Conservation (phyloP, 2,113 vertebrate genomes). For the Nasalis larvatus region DNA sequence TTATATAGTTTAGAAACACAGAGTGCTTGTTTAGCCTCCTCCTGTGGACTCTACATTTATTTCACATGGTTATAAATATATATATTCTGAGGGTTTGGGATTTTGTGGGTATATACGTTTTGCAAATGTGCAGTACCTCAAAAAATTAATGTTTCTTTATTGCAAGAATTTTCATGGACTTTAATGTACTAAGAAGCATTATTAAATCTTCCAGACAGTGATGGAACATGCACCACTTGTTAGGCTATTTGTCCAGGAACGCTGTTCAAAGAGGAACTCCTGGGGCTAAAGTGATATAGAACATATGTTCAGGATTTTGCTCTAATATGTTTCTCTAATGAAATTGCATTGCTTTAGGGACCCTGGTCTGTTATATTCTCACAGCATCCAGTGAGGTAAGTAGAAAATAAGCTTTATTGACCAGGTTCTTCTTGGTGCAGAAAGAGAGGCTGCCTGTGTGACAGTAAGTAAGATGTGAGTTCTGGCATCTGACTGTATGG, state of each 20-base stretch:
- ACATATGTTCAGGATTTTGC: not conserved
- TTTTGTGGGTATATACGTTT: slow-evolving; percentile 33
- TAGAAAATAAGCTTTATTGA: not conserved
- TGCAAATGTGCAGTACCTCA: slow-evolving; percentile 14
- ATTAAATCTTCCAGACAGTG: slow-evolving; percentile 25
- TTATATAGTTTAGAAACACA: slow-evolving; percentile 40
- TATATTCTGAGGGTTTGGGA: not conserved
- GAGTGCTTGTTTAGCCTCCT: slow-evolving; percentile 8
- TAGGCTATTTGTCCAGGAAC: slow-evolving; percentile 27
- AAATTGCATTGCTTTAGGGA: slow-evolving; percentile 42
- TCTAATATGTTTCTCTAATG: slow-evolving; percentile 21
- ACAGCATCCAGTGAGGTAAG: slow-evolving; percentile 27
- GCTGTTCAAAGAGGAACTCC: not conserved
- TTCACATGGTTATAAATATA: slow-evolving; percentile 15
- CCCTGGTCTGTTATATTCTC: not conserved
- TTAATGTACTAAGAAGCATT: slow-evolving; percentile 7
- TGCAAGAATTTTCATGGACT: not conserved
- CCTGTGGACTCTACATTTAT: slow-evolving; percentile 32
- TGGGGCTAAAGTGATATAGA: not conserved
- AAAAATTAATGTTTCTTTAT: slow-evolving; percentile 38
- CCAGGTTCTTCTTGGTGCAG: not conserved
- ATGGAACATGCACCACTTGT: not conserved
- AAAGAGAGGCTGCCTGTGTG: not conserved
- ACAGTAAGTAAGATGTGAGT: not conserved
- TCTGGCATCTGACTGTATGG: not conserved